These are phyloP conservation scores for Boloria selene DNA, from an alignment of 2,888 invertebrate genomes.

Conservation along the genomic window DNA sequence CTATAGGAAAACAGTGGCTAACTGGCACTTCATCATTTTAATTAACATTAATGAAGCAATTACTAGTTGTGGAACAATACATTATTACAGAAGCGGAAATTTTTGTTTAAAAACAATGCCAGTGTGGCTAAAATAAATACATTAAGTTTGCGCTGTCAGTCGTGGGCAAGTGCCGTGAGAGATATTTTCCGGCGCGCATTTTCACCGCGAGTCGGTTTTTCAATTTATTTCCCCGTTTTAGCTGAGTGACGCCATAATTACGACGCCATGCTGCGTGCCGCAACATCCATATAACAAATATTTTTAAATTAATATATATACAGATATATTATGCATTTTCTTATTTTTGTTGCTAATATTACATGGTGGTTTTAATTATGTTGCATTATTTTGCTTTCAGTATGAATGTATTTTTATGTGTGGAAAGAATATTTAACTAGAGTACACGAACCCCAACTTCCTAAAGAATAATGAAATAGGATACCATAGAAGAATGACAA, in stretches of 20 bases:
- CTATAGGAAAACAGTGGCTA: conserved; percentile 35
- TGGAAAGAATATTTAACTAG: background rate
- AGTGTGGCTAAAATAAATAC: conserved; percentile 73
- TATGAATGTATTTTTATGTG: background rate
- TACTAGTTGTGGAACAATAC: conserved; percentile 57
- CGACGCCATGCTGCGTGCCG: conserved; percentile 58
- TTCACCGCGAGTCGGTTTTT: conserved; percentile 72
- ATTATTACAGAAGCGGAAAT: conserved; percentile 59
- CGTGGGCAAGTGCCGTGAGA: conserved; percentile 64
- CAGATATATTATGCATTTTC: background rate
- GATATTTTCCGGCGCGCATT: conserved; percentile 69
- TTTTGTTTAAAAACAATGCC: conserved; percentile 65
- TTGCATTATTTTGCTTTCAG: background rate
- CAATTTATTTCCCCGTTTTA: conserved; percentile 78
- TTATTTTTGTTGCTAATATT: too few species aligned
- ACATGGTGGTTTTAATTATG: too few species aligned
- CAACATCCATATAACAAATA: conserved; percentile 53
- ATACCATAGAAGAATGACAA: conserved; percentile 56
- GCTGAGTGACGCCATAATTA: conserved; percentile 75
- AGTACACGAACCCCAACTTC: conserved; percentile 35
- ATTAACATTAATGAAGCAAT: conserved; percentile 68
- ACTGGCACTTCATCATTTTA: conserved; percentile 47
- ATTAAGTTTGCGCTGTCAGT: conserved; percentile 69
- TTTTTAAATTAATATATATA: conserved; percentile 28
- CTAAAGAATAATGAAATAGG: conserved; percentile 46